Evolutionary conservation across 2,888 invertebrate genomes (phyloP).

Genomic region (Cryptophagus acutangulus): DNA sequence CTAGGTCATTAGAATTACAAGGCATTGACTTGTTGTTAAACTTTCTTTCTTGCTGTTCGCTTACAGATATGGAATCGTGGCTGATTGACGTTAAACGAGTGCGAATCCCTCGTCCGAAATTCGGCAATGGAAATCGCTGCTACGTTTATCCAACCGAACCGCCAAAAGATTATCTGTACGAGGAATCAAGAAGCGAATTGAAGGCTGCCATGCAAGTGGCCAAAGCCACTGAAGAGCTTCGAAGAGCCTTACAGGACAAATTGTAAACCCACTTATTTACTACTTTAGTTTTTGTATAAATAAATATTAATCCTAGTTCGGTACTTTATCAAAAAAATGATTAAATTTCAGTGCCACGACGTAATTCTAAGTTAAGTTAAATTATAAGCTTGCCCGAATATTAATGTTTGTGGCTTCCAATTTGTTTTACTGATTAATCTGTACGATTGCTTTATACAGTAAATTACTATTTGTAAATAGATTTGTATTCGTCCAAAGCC

Average conservation of each 20-base stretch:
- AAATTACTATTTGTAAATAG: not conserved
- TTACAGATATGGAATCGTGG: constrained; percentile 77
- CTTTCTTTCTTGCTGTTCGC: no score
- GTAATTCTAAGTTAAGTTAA: no score
- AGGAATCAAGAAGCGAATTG: constrained; percentile 53
- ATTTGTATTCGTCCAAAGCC: not conserved
- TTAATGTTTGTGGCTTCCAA: no score
- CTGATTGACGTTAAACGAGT: constrained; percentile 77
- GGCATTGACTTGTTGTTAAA: no score
- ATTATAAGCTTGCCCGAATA: no score
- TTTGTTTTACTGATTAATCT: no score
- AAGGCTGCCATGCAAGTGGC: constrained; percentile 49
- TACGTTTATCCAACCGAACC: constrained; percentile 64
- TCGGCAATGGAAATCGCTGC: constrained; percentile 55
- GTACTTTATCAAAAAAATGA: no score
- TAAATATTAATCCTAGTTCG: not conserved
- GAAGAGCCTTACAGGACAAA: constrained; percentile 70
- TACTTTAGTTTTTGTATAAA: not conserved
- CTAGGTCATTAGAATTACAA: no score
- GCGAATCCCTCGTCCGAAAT: constrained; percentile 79
- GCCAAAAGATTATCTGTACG: constrained; percentile 70
- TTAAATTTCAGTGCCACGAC: no score
- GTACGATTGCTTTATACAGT: not conserved
- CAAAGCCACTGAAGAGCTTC: constrained; percentile 71
- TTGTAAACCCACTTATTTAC: constrained; percentile 51